Conservation (phyloP, 2,888 invertebrate species). For the Drosophila austrosaltans region DNA sequence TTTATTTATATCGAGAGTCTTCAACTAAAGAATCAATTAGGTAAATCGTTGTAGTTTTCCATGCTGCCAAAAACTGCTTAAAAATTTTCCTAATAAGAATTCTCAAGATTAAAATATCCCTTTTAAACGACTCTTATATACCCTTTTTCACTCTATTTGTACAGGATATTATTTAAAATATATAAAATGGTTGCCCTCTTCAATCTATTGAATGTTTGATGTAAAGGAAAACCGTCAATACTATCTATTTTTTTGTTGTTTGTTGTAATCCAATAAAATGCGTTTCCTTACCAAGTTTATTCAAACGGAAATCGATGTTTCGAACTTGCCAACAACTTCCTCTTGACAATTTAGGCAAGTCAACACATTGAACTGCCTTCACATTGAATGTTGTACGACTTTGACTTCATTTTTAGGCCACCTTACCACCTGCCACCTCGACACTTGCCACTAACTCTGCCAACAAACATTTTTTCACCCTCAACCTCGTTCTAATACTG, state of each 20-base stretch:
- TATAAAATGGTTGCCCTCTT: no score
- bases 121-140: no score
- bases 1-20: no score
- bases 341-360: conserved; percentile 40
- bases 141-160: no score
- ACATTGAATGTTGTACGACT: conserved; percentile 43
- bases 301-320: conserved; percentile 60
- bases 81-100: no score
- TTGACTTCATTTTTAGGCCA: conserved; percentile 60
- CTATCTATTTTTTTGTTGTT: no score
- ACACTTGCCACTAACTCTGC: conserved; percentile 39
- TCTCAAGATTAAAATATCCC: no score
- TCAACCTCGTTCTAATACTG: background rate
- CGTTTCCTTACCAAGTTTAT: background rate
- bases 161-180: no score
- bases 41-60: no score
- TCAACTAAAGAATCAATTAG: no score
- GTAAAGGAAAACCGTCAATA: background rate
- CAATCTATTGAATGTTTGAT: background rate
- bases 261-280: conserved; percentile 6
- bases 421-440: conserved; percentile 9
- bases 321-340: conserved; percentile 55
- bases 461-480: background rate
- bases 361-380: conserved; percentile 45
- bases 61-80: no score